Conservation (phyloP, 2,113 vertebrate species). For the Tringa solitaria region DNA sequence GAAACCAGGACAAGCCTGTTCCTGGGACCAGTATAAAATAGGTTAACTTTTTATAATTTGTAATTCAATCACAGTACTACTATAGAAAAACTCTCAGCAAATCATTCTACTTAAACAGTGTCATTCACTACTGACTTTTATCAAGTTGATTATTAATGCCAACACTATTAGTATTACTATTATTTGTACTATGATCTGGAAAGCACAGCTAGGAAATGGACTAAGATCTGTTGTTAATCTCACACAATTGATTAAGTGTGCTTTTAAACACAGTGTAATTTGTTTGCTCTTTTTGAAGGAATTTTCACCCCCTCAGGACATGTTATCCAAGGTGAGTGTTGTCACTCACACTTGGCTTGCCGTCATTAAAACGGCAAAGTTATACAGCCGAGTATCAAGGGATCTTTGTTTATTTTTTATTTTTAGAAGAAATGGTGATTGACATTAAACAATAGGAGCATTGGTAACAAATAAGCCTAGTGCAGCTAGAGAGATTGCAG, state of each 20-base stretch:
- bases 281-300: background rate
- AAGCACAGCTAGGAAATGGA: background rate
- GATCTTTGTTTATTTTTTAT: background rate
- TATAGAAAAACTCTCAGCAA: background rate
- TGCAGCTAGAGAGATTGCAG: background rate
- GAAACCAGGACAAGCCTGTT: background rate
- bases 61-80: background rate
- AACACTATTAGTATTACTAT: background rate
- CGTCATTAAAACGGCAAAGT: background rate
- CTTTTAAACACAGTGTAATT: background rate
- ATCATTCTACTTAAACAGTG: background rate
- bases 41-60: background rate
- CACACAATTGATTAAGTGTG: background rate
- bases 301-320: background rate
- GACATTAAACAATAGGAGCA: background rate
- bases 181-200: background rate
- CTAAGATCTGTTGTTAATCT: background rate
- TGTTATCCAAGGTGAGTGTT: background rate
- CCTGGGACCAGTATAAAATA: background rate
- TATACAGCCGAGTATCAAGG: background rate
- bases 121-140: background rate
- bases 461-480: background rate
- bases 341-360: background rate
- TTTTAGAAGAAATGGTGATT: background rate
- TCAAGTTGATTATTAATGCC: background rate